A percentile compares a stretch with the other conserved stretches of the same genome.
Conservation (phyloP, 2,888 invertebrate species). For the Caenorhabditis parvicauda region DNA sequence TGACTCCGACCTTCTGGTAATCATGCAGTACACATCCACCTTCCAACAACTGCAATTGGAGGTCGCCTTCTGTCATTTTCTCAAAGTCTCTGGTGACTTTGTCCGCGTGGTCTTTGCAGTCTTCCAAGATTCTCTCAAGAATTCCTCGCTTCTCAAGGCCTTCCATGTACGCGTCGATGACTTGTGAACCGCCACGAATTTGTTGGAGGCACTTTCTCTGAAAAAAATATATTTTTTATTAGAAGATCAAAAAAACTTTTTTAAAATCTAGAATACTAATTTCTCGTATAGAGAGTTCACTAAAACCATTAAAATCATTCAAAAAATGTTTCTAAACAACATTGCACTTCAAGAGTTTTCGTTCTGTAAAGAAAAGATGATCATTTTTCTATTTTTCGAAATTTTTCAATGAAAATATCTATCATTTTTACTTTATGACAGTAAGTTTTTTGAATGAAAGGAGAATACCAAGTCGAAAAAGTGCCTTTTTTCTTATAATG, state of each 20-base stretch:
- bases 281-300: too few species aligned
- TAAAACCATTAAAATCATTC: too few species aligned
- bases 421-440: too few species aligned
- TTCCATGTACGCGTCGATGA: conserved; percentile 43
- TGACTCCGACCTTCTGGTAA: conserved; percentile 50
- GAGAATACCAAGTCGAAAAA: neutral
- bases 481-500: too few species aligned
- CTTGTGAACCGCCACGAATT: conserved; percentile 31
- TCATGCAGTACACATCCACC: conserved; percentile 38
- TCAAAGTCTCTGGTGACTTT: conserved; percentile 30
- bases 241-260: too few species aligned
- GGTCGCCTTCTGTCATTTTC: conserved; percentile 19
- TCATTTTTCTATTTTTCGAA: too few species aligned
- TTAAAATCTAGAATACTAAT: neutral
- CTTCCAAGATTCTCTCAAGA: conserved; percentile 48
- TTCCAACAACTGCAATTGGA: conserved; percentile 16
- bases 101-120: conserved; percentile 44
- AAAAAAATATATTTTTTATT: neutral
- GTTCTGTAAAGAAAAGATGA: too few species aligned
- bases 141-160: conserved; percentile 48
- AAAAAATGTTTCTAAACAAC: too few species aligned
- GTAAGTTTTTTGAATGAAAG: neutral
- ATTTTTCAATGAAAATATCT: too few species aligned
- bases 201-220: conserved; percentile 11
- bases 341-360: too few species aligned